These are phyloP conservation scores for Brachyopa scutellaris DNA, from an alignment of 2,888 invertebrate genomes.

Conservation along the genomic window DNA sequence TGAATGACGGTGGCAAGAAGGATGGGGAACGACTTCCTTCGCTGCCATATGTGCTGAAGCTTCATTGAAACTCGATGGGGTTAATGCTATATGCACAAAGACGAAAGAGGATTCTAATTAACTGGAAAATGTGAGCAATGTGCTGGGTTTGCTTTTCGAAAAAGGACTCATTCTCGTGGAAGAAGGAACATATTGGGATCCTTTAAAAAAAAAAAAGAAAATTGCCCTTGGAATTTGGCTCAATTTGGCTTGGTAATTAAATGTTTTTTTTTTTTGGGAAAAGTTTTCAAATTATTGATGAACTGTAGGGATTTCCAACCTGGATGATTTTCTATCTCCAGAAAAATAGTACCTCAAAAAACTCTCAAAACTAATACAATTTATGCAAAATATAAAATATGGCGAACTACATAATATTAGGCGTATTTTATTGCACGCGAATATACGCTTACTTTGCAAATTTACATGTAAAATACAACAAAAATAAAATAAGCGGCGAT, in stretches of 20 bases:
- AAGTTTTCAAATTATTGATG: conserved; percentile 55
- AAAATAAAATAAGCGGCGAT: too few species aligned
- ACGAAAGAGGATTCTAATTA: conserved; percentile 42
- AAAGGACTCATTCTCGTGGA: neutral
- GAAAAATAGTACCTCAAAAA: too few species aligned
- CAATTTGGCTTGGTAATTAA: conserved; percentile 24
- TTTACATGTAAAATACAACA: too few species aligned
- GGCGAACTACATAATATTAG: too few species aligned
- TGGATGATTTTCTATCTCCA: neutral
- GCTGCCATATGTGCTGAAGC: conserved; percentile 16
- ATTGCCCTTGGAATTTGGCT: conserved; percentile 6
- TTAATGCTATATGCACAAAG: conserved; percentile 29
- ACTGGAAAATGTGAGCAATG: conserved; percentile 48
- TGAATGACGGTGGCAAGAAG: neutral
- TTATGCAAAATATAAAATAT: too few species aligned
- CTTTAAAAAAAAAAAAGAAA: neutral
- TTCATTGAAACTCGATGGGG: neutral
- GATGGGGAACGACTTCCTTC: conserved; percentile 4
- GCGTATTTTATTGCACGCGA: too few species aligned
- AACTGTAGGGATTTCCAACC: conserved; percentile 4
- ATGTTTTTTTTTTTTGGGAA: conserved; percentile 11
- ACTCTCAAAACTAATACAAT: too few species aligned
- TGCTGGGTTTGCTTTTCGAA: neutral
- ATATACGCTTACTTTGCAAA: too few species aligned
- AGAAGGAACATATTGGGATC: neutral